A percentile compares a stretch with the other conserved stretches of the same genome.
These are phyloP conservation scores for human (Homo sapiens) DNA, from an alignment of 2,113 vertebrate genomes.

Conservation along the genomic window GRCh38 chr5:30762001-30762500, in stretches of 20 bases:
- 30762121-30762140: not conserved
- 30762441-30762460: no score
- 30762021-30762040: not conserved
- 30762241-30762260: not conserved
- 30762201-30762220: not conserved
- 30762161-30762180: not conserved
- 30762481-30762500: not conserved
- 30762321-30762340: no score
- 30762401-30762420: no score
- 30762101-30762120: not conserved
- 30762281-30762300: no score
- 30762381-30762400: no score
- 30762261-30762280: not conserved
- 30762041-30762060: not conserved
- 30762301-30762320: no score
- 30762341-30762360: no score
- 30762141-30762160: not conserved
- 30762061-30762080: constrained; percentile 6
- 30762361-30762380: no score
- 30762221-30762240: not conserved
- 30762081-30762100: not conserved
- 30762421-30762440: no score
- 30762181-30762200: not conserved
- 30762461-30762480: not conserved
- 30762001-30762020: not conserved